Evolutionary conservation across 2,888 invertebrate species (phyloP), one percentile per base, ranked within the genome.

Genomic region (Augiades crinisus): DNA sequence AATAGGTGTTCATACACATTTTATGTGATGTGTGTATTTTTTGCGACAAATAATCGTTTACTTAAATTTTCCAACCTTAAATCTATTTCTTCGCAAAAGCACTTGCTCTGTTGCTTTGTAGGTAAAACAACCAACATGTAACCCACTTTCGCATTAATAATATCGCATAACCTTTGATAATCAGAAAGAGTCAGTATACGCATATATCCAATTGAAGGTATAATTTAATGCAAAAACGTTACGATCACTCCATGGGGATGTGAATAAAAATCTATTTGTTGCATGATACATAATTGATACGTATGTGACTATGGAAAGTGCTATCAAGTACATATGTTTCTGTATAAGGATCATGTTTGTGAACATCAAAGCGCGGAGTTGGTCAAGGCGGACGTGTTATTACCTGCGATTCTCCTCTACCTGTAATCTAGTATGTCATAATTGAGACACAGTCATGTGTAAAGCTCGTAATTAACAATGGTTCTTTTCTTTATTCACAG

Each of bases 401-500:
- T 79, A 79, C n/a, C n/a, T n/a, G n/a, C 59, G 58, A 68, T 65
- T 65, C 65, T 67, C 64, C 65, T 65, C 63, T n/a, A n/a, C 63
- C 71, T 76, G 70, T 78, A 75, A 80, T 78, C 68, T 66, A 72
- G 63, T 62, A 67, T 68, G 68, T 74, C 70, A 76, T 80, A 78
- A 81, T 81, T 75, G 68, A 70, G 67, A 69, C 65, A 78, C 67
- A 68, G 64, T 75, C 69, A 70, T 70, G 73, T 76, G 43, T 72
- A 75, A 74, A 77, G 61, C 67, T 64, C 56, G 68, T 77, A 82
- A 83, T 81, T 82, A 83, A 79, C 67, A 66, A 73, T 73, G 61
- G 68, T 66, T 72, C 61, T 78, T 79, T 75, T 74, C 72, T 72
- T 84, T 82, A 75, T 69, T 80, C 67, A 61, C 84, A 88, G 86